Base-by-base conservation (phyloP, 2,888 invertebrate species). In the Eumerus sabulonum region DNA sequence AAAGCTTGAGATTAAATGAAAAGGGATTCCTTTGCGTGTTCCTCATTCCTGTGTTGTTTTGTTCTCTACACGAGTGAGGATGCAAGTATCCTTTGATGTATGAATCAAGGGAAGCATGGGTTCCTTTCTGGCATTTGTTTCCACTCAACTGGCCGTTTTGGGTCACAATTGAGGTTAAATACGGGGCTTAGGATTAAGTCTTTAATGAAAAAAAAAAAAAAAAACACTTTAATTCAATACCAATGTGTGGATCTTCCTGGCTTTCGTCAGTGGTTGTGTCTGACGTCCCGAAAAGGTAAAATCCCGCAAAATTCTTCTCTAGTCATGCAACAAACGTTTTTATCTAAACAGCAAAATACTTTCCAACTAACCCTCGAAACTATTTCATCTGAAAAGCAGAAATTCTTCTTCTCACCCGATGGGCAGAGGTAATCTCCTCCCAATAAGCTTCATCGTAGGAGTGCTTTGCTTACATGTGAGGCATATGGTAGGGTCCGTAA, bases 311-410 rank as follows among this genome's bases (percentile, higher is more conserved):
- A n/a, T n/a, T n/a, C n/a, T n/a, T n/a, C n/a, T n/a, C n/a, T n/a
- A n/a, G n/a, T n/a, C n/a, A 40, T 68, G 17, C 18, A 40, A 57
- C n/a, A n/a, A n/a, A n/a, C n/a, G n/a, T 68, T 68, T 60, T 60
- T 60, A 68, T 68, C 47, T 68, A 35, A 47, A 38, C 45, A 60
- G 45, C 68, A 68, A 60, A 60, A 68, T 45, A 48, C 42, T 51
- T 44, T 36, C n/a, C 59, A 57, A 59, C 68, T 59, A 51, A 59
- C 68, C 53, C 59, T 60, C 53, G 51, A 68, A 68, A 68, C 53
- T 68, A 68, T 68, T 60, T 68, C 60, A 68, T 68, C 45, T 60
- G 16, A 36, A 47, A 53, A 60, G 53, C 40, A 47, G 27, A 53
- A 59, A 53, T 60, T 60, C 53, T 45, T 60, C 53, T 45, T 19